phyloP scores from a whole-genome alignment of 2,113 vertebrate species.

The Anas platyrhynchos region DNA sequence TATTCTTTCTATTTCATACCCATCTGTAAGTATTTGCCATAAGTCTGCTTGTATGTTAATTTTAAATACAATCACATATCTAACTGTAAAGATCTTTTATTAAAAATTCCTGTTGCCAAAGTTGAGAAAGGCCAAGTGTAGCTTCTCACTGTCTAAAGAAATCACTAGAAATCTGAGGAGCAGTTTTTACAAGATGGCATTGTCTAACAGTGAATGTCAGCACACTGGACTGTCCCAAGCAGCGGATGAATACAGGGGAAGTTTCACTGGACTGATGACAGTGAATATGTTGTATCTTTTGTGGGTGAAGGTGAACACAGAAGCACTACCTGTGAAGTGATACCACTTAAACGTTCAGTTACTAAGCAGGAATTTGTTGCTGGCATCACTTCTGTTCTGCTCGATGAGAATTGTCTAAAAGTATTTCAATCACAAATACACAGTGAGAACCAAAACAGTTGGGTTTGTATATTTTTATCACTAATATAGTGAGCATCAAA shows the following conservation, averaged over 20 bases:
- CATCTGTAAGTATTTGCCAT: neutral
- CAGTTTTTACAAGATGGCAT: neutral
- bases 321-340: neutral
- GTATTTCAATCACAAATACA: neutral
- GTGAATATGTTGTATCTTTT: neutral
- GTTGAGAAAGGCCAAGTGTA: neutral
- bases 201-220: neutral
- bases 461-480: neutral
- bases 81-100: neutral
- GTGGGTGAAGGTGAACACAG: neutral
- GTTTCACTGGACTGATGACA: neutral
- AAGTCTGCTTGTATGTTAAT: neutral
- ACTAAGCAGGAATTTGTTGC: neutral
- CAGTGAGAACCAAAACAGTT: neutral
- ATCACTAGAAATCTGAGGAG: neutral
- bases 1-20: neutral
- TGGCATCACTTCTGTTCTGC: neutral
- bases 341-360: neutral
- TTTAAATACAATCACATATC: neutral
- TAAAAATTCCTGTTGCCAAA: neutral
- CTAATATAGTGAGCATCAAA: constrained; percentile 23
- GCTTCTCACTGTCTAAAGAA: neutral
- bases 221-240: neutral
- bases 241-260: neutral
- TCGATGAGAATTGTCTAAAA: neutral